A percentile compares a stretch with the other conserved stretches of the same genome.
Evolutionary conservation across 1,140 invertebrate genomes (phyloP).

Genomic region (Cotesia vestalis): DNA sequence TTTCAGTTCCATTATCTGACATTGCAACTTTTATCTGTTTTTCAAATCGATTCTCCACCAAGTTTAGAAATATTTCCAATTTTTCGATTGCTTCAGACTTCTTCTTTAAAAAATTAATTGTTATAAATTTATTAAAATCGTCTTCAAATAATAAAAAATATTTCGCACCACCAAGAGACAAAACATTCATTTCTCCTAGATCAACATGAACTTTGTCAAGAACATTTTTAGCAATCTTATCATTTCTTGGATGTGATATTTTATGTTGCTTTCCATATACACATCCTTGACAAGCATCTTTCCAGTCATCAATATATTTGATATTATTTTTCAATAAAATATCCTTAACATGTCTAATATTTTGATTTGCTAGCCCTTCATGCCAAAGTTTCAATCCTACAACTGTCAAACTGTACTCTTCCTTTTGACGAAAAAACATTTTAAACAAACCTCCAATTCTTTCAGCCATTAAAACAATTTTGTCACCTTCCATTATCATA

Average conservation of each 20-base stretch:
- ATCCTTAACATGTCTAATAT: conserved; percentile 31
- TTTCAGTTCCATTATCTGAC: conserved; percentile 19
- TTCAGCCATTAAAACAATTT: conserved; percentile 19
- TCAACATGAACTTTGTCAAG: conserved; percentile 53
- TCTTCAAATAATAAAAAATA: conserved; percentile 46
- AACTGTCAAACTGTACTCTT: conserved; percentile 12
- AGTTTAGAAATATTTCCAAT: conserved; percentile 18
- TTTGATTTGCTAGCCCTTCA: conserved; percentile 41
- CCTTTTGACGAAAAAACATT: conserved; percentile 17
- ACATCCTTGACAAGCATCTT: conserved; percentile 33
- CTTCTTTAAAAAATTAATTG: conserved; percentile 32
- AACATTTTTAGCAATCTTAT: conserved; percentile 39
- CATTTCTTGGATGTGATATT: conserved; percentile 48
- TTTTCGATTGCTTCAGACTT: conserved; percentile 25
- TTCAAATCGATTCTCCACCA: conserved; percentile 17
- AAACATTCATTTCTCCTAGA: conserved; percentile 51
- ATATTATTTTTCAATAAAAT: conserved; percentile 37
- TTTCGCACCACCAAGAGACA: conserved; percentile 43
- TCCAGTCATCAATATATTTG: conserved; percentile 29
- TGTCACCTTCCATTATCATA: conserved; percentile 35
- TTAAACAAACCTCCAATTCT: background rate
- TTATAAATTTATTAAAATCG: conserved; percentile 38
- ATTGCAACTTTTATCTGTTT: conserved; percentile 11
- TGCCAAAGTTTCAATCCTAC: conserved; percentile 40
- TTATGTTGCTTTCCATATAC: conserved; percentile 40